Base-by-base conservation (phyloP, 2,888 invertebrate species). In the Clusia tigrina region DNA sequence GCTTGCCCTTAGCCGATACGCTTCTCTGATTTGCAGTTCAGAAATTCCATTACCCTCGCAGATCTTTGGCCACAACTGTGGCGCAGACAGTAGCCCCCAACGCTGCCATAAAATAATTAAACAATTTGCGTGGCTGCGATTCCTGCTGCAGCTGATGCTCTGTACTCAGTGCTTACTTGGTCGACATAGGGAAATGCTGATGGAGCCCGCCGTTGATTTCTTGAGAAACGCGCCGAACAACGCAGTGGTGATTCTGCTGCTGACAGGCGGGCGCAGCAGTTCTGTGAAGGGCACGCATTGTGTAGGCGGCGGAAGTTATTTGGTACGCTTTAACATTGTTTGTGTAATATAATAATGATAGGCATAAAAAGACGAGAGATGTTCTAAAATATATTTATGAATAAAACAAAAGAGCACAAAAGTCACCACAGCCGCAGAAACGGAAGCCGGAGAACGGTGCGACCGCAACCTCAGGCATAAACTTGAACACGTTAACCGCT, bases 61-160 rank as follows among this genome's bases (percentile, higher is more conserved):
- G 48, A 48, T 48, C 48, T 48, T 48, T 48, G 20, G 48, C 48
- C 48, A 20, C 6, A 48, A 48, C 20, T 20, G 48, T 48, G 48
- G 20, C 48, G n/a, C 32, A 9, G 32, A 32, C 6, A 32, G 12
- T 6, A 32, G 32, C 32, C 32, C 42, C 15, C 42, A 42, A 10
- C 22, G 48, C 48, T 12, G 48, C 48, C 6, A 15, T 48, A 22
- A 22, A 48, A 48, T 48, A 48, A 48, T 48, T 48, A 22, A 48
- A 48, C 22, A 22, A 48, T 48, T 48, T 48, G 48, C 48, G 22
- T 20, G 18, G 48, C 48, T 20, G 32, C 32, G 32, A 32, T 9
- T 32, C 20, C 2, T 5, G n/a, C 42, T 42, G 42, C 42, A 10
- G 42, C 6, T 32, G 32, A 32, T 32, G 42, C 3, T 42, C n/a